Conservation (phyloP, 1,140 invertebrate genomes). For the Drosophila melanica region DNA sequence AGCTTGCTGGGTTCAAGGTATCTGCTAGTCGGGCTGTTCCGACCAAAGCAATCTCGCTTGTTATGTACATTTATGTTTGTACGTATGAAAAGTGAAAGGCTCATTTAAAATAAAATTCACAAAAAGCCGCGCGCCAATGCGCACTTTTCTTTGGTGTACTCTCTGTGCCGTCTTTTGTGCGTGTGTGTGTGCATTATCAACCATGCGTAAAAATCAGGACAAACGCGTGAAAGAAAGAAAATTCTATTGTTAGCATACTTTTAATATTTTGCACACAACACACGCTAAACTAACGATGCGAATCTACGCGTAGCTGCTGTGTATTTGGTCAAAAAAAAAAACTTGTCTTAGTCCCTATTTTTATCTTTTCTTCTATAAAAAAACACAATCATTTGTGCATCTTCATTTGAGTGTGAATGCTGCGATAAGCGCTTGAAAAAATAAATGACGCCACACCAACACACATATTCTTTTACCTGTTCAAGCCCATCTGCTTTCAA, state of each 20-base stretch:
- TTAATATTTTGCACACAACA: constrained; percentile 31
- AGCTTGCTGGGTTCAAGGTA: too few species aligned
- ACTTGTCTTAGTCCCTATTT: constrained; percentile 11
- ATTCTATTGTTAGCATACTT: constrained; percentile 57
- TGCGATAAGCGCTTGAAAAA: constrained; percentile 47
- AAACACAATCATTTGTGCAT: constrained; percentile 37
- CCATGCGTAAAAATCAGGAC: constrained; percentile 77
- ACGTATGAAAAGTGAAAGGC: constrained; percentile 52
- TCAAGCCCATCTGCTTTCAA: background rate
- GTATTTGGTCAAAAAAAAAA: constrained; percentile 15
- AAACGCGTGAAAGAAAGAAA: constrained; percentile 63
- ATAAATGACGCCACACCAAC: background rate
- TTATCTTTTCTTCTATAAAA: constrained; percentile 24
- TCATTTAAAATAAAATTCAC: constrained; percentile 35
- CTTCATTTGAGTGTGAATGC: constrained; percentile 67
- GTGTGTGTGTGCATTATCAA: constrained; percentile 63
- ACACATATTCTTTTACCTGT: background rate
- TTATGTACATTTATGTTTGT: constrained; percentile 6
- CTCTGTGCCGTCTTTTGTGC: constrained; percentile 26
- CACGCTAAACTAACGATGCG: constrained; percentile 61
- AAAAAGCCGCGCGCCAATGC: constrained; percentile 61
- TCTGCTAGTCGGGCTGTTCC: too few species aligned
- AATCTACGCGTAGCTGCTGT: constrained; percentile 20
- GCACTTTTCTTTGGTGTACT: constrained; percentile 60
- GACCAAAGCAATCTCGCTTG: background rate